Conservation (phyloP, 1,140 invertebrate genomes). For the Drosophila auraria region DNA sequence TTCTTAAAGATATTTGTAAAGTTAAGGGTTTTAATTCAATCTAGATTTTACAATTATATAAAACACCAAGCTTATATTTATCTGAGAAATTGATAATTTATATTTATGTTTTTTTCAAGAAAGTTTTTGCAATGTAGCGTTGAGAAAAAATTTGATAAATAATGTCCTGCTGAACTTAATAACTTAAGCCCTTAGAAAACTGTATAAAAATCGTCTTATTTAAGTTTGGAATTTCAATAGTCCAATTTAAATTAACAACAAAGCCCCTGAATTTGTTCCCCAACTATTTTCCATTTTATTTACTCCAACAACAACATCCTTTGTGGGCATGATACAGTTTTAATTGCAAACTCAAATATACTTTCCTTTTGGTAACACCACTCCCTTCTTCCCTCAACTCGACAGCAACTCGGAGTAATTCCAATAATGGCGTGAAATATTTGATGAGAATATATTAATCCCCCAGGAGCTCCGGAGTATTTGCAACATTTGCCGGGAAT, state of each 20-base stretch:
- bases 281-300: not conserved
- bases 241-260: not conserved
- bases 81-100: too few relatives aligned
- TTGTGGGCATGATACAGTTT: constrained; percentile 13
- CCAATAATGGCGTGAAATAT: constrained; percentile 83
- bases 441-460: constrained; percentile 84
- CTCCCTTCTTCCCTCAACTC: not conserved
- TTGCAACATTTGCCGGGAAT: constrained; percentile 64
- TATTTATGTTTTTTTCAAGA: too few relatives aligned
- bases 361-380: not conserved
- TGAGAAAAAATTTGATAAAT: too few relatives aligned
- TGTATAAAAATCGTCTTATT: not conserved
- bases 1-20: not conserved
- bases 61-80: too few relatives aligned
- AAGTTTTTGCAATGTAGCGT: too few relatives aligned
- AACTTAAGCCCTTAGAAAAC: too few relatives aligned
- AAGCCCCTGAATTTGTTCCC: not conserved
- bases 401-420: constrained; percentile 52
- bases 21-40: too few relatives aligned
- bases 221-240: not conserved
- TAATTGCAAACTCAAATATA: constrained; percentile 29
- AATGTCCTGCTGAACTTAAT: too few relatives aligned
- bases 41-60: too few relatives aligned
- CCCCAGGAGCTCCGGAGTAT: constrained; percentile 61
- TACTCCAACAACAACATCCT: not conserved